Percentiles rank a stretch among this genome's conserved stretches.
These are phyloP conservation scores for Melanostoma scalare DNA, from an alignment of 2,888 invertebrate genomes.

Conservation along the genomic window DNA sequence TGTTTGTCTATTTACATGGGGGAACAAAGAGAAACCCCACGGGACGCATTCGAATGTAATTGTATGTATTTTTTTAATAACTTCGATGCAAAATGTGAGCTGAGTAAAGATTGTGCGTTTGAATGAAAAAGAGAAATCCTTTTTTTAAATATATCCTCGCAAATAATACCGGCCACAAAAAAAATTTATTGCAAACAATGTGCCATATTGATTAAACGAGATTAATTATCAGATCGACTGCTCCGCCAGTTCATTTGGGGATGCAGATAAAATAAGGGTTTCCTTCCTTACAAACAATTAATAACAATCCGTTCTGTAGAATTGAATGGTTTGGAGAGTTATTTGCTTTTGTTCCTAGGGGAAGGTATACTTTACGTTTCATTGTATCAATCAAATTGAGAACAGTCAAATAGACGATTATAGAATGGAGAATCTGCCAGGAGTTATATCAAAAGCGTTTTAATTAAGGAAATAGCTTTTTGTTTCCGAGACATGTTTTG, in stretches of 20 bases:
- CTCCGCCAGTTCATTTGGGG: constrained; percentile 19
- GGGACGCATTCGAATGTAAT: no score
- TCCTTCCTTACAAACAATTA: background rate
- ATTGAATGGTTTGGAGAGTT: constrained; percentile 9
- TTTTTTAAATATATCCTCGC: no score
- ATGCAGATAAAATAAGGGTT: background rate
- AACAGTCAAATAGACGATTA: no score
- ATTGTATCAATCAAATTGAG: constrained; percentile 29
- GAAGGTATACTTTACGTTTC: constrained; percentile 11
- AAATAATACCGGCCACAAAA: background rate
- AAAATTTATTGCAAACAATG: background rate
- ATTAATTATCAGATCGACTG: constrained; percentile 45
- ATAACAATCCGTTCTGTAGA: constrained; percentile 1
- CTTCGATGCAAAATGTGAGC: no score
- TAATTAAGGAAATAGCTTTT: constrained; percentile 24
- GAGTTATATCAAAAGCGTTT: constrained; percentile 9
- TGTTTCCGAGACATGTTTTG: background rate
- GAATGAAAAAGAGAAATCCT: background rate
- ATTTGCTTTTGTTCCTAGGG: constrained; percentile 23
- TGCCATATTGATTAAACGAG: constrained; percentile 41
- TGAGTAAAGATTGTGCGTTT: constrained; percentile 11
- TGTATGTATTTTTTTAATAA: no score
- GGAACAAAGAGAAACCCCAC: background rate
- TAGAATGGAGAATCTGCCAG: constrained; percentile 14
- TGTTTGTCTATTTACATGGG: constrained; percentile 5